Percentiles rank a stretch among this genome's conserved stretches.
Conservation (phyloP, 1,140 invertebrate species). For the Microplitis mediator region DNA sequence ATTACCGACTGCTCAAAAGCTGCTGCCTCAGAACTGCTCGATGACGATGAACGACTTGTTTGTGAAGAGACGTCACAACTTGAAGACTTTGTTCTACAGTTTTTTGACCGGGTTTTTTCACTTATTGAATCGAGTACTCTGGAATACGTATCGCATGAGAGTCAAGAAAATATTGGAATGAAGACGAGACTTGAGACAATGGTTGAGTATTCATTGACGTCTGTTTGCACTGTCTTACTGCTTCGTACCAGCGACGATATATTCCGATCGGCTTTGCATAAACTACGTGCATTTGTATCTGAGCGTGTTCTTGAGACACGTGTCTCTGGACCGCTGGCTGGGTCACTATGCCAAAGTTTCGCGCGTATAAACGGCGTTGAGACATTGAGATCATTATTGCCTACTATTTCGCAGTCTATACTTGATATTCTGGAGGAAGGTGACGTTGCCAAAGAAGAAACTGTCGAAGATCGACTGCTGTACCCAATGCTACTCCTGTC, state of each 20-base stretch:
- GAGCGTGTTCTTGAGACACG: constrained; percentile 79
- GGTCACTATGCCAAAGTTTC: constrained; percentile 69
- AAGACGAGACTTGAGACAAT: constrained; percentile 66
- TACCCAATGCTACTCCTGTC: constrained; percentile 80
- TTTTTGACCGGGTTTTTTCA: constrained; percentile 78
- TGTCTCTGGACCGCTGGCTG: constrained; percentile 80
- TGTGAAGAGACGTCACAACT: constrained; percentile 83
- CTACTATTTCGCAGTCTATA: constrained; percentile 71
- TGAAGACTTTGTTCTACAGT: constrained; percentile 88
- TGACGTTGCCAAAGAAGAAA: constrained; percentile 71
- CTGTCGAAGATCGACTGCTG: constrained; percentile 77
- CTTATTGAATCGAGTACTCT: constrained; percentile 77
- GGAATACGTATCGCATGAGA: constrained; percentile 71
- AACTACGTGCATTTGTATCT: constrained; percentile 75
- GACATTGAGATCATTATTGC: constrained; percentile 75
- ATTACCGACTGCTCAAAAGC: constrained; percentile 84
- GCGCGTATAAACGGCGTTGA: constrained; percentile 69
- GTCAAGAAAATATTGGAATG: constrained; percentile 53
- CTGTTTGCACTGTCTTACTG: constrained; percentile 65
- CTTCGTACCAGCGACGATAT: constrained; percentile 59
- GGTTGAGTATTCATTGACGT: constrained; percentile 63
- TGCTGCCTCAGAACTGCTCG: constrained; percentile 61
- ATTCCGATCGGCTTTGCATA: constrained; percentile 74
- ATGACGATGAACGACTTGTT: constrained; percentile 76
- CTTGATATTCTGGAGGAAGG: constrained; percentile 64